Conservation (phyloP, 2,888 invertebrate genomes). For the Epinotia brunnichana region DNA sequence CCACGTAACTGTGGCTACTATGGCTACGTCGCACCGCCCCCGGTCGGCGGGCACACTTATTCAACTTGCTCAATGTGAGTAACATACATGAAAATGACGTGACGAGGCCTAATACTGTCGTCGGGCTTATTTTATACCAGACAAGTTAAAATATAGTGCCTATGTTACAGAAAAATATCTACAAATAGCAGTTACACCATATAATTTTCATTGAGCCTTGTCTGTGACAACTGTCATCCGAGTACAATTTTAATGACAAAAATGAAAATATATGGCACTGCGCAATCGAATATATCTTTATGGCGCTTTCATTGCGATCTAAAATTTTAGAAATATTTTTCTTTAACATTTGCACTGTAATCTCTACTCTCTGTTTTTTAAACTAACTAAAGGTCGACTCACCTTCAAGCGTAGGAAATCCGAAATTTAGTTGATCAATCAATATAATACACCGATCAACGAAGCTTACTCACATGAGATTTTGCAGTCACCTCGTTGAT, state of each 20-base stretch:
- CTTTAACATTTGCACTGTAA: not conserved
- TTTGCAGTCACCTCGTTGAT: not conserved
- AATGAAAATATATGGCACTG: not conserved
- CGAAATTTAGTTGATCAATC: slow-evolving; percentile 6
- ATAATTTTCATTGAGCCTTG: not conserved
- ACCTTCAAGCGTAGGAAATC: slow-evolving; percentile 11
- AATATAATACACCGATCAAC: slow-evolving; percentile 6
- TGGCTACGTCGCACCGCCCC: not conserved
- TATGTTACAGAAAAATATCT: not conserved
- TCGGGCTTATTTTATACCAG: slow-evolving; percentile 6
- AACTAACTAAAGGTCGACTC: slow-evolving; percentile 12
- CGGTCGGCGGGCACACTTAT: slow-evolving; percentile 6
- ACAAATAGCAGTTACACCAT: not conserved
- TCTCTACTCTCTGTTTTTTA: not conserved
- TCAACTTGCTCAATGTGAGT: slow-evolving; percentile 40
- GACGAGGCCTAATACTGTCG: slow-evolving; percentile 38
- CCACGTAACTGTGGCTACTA: not conserved
- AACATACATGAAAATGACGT: slow-evolving; percentile 23
- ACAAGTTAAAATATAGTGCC: not conserved
- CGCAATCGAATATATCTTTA: too few relatives aligned
- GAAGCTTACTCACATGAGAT: not conserved
- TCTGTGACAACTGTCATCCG: not conserved
- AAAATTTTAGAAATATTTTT: not conserved
- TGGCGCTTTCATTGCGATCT: too few relatives aligned
- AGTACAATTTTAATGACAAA: not conserved